Evolutionary conservation across 2,797 vertebrate species (phyloP), one percentile per base, ranked within the genome.

Genomic region (Bradypodion pumilum): DNA sequence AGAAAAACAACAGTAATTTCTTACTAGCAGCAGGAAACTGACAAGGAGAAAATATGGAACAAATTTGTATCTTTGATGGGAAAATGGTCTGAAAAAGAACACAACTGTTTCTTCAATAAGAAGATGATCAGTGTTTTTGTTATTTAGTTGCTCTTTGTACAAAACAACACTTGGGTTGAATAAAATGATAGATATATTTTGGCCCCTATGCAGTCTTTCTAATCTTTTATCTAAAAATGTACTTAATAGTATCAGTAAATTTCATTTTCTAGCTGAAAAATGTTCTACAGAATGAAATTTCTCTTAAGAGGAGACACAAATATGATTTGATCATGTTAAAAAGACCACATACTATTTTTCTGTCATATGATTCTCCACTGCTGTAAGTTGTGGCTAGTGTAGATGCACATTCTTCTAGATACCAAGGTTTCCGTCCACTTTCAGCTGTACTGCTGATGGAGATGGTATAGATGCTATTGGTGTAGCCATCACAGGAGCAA

Each of bases 381-480:
- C 98, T 99, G 95, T 99, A 99, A 5, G 98, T 99, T 85, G 98
- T 99, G 90, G 98, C 98, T 84, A 99, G 95, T 0, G 98, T 99
- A 90, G 98, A 99, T 0, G 98, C 97, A 87, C 98, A 99, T 90
- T 99, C 98, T 93, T 99, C 98, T 89, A 99, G 95, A 94, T 99
- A 99, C 98, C 98, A 99, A 0, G 98, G 98, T 83, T 99, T 99
- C 91, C 98, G 97, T 6, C 98, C 98, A 0, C 98, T 99, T 94
- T 99, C 98, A 0, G 98, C 98, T 0, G 98, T 99, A 95, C 98
- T 99, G 95, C 98, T 99, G 92, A 99, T 99, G 88, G 98, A 99
- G 93, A 99, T 99, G 86, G 98, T 99, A 92, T 99, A 99, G 95
- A 99, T 99, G 92, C 98, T 98, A 90, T 99, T 99, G 93, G 98